These are phyloP conservation scores for Urocynchramus pylzowi DNA, from an alignment of 2,113 vertebrate species.

Conservation along the genomic window DNA sequence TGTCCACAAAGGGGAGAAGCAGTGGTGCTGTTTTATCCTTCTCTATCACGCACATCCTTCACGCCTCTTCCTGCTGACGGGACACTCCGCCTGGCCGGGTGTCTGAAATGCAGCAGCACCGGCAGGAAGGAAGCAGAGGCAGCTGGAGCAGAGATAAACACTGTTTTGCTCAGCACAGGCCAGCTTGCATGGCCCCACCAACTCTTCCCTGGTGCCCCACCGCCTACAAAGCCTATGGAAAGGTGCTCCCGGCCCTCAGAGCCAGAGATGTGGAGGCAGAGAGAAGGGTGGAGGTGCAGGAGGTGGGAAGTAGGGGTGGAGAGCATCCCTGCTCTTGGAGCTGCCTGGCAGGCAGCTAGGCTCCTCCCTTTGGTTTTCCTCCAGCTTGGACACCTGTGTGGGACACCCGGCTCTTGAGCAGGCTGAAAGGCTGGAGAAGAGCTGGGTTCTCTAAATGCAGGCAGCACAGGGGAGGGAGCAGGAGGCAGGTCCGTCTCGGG, in stretches of 20 bases:
- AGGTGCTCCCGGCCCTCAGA: neutral
- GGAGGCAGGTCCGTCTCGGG: neutral
- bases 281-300: neutral
- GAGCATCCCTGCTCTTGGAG: neutral
- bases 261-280: neutral
- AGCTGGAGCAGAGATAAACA: slow-evolving; percentile 50
- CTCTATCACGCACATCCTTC: neutral
- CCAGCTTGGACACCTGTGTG: neutral
- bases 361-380: slow-evolving; percentile 12
- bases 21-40: neutral
- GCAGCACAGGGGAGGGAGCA: neutral
- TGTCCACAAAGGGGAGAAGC: neutral
- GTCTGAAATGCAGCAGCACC: neutral
- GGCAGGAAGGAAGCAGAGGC: slow-evolving; percentile 50
- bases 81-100: neutral
- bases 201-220: rapidly evolving
- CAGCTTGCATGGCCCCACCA: neutral
- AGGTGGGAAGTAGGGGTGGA: neutral
- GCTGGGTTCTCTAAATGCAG: neutral
- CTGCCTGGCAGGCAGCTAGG: neutral
- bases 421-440: neutral
- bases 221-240: neutral
- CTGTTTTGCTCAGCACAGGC: neutral
- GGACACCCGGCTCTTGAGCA: neutral
- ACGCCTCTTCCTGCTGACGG: neutral